Conservation (phyloP, 2,888 invertebrate genomes). For the Troides helena region DNA sequence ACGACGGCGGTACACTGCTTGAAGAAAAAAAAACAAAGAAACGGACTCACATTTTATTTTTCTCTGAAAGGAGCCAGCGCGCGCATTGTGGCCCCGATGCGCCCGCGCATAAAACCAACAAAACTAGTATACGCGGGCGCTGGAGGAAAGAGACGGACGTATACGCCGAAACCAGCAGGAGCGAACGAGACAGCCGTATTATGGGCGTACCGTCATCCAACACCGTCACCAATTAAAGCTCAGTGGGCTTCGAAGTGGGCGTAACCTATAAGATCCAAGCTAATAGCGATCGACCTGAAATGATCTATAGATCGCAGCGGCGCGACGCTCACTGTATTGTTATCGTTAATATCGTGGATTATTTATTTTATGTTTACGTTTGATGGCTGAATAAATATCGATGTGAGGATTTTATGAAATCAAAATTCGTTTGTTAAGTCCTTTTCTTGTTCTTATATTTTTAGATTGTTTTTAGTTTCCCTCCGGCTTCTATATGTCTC, state of each 20-base stretch:
- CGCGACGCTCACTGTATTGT: slow-evolving; percentile 70
- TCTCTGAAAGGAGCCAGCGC: slow-evolving; percentile 67
- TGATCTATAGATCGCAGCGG: slow-evolving; percentile 76
- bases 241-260: slow-evolving; percentile 75
- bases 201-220: slow-evolving; percentile 69
- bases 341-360: slow-evolving; percentile 70
- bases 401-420: slow-evolving; percentile 52
- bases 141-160: slow-evolving; percentile 41
- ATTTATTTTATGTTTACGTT: slow-evolving; percentile 70
- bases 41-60: slow-evolving; percentile 66
- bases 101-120: slow-evolving; percentile 68
- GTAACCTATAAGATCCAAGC: slow-evolving; percentile 66
- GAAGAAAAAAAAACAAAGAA: slow-evolving; percentile 48
- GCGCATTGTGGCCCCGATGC: slow-evolving; percentile 66
- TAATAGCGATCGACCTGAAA: slow-evolving; percentile 76
- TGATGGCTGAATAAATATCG: slow-evolving; percentile 70
- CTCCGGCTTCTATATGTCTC: neutral
- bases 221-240: slow-evolving; percentile 77
- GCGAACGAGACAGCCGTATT: slow-evolving; percentile 46
- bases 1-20: slow-evolving; percentile 53
- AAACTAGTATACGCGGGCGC: slow-evolving; percentile 42
- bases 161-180: slow-evolving; percentile 25
- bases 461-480: slow-evolving; percentile 24
- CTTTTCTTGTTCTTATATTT: slow-evolving; percentile 23
- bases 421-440: slow-evolving; percentile 44